Percentiles rank a stretch among this genome's conserved stretches.
These are phyloP conservation scores for Lutraria lutraria DNA, from an alignment of 2,888 invertebrate species.

Conservation along the genomic window DNA sequence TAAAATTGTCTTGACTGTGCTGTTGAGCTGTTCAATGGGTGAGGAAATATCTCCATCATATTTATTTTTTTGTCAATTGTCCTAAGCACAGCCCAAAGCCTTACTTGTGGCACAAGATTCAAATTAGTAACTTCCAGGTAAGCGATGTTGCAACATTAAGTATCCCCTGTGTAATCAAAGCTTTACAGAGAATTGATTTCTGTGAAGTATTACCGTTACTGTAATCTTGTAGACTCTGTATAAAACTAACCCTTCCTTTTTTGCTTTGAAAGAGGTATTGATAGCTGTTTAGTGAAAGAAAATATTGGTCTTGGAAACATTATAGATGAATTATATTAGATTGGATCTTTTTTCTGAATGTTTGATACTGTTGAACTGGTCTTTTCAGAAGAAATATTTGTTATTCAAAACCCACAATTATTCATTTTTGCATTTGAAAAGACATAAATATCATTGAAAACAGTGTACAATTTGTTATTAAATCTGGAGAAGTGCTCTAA, in stretches of 20 bases:
- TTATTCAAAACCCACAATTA: neutral
- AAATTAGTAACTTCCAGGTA: too few species aligned
- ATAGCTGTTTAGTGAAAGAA: neutral
- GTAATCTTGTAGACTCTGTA: slow-evolving; percentile 5
- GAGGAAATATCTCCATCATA: too few species aligned
- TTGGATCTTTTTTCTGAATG: neutral
- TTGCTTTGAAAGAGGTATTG: slow-evolving; percentile 2
- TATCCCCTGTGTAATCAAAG: neutral
- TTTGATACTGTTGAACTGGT: slow-evolving; percentile 7
- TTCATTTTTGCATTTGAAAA: neutral
- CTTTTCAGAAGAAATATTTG: slow-evolving; percentile 5
- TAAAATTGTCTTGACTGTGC: too few species aligned
- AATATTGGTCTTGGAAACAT: slow-evolving; percentile 20
- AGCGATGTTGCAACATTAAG: too few species aligned
- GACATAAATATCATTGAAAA: neutral
- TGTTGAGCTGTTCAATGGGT: too few species aligned
- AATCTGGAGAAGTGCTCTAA: neutral
- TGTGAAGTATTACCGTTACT: neutral
- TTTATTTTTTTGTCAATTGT: too few species aligned
- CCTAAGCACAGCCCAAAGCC: too few species aligned
- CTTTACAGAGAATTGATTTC: neutral
- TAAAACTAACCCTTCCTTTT: neutral
- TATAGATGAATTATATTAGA: slow-evolving; percentile 18
- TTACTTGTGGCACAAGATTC: too few species aligned
- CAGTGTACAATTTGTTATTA: neutral